phyloP scores from a whole-genome alignment of 2,113 vertebrate genomes.

The Corapipo altera region DNA sequence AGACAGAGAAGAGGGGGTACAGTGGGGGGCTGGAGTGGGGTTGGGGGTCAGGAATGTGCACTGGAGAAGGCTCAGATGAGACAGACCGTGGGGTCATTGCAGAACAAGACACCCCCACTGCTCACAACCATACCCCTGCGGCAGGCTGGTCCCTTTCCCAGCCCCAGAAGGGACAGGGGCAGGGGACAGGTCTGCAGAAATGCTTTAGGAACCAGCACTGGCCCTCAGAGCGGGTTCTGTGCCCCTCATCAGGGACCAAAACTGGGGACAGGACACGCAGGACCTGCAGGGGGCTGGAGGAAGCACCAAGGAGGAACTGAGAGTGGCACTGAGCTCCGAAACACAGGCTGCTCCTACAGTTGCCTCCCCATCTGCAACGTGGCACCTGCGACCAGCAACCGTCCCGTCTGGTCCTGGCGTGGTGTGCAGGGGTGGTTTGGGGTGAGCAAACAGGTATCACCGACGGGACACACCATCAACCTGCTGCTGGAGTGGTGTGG shows the following conservation, averaged over 20 bases:
- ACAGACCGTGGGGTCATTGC: not conserved
- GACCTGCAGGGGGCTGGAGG: accelerated
- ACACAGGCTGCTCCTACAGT: not conserved
- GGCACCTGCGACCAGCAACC: not conserved
- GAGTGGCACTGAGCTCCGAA: not conserved
- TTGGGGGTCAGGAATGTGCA: not conserved
- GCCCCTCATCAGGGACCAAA: not conserved
- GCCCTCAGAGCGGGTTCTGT: not conserved
- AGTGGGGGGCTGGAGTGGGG: accelerated
- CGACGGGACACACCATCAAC: not conserved
- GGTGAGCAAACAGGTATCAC: not conserved
- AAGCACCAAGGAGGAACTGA: not conserved
- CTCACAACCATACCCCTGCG: not conserved
- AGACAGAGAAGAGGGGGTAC: not conserved
- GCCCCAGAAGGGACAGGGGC: not conserved
- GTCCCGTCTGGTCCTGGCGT: not conserved
- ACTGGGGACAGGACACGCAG: not conserved
- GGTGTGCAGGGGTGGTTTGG: not conserved
- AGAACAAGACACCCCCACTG: not conserved
- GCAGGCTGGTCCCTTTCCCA: not conserved
- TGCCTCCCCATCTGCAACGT: not conserved
- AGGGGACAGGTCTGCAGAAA: not conserved
- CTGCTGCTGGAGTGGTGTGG: not conserved
- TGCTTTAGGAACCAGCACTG: not conserved
- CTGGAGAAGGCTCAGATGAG: not conserved